Evolutionary conservation across 1,140 invertebrate species (phyloP).

Genomic region (Tribolium castaneum): DNA sequence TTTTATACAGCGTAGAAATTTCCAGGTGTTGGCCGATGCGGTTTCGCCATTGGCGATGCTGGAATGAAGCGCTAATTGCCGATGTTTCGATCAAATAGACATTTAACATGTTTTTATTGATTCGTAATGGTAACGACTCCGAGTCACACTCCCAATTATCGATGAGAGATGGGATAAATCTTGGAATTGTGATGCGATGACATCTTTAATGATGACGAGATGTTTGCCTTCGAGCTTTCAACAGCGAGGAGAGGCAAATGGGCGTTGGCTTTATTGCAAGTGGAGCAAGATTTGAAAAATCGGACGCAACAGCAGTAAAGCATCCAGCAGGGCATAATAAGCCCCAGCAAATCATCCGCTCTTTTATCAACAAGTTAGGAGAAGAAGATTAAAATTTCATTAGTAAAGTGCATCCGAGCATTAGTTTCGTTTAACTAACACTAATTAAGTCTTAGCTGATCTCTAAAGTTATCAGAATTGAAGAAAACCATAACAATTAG

Average conservation of each 20-base stretch:
- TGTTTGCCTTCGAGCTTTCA: neutral
- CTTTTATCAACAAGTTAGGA: no score
- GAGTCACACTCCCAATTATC: conserved; percentile 5
- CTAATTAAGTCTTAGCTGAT: no score
- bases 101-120: conserved; percentile 25
- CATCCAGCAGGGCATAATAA: neutral
- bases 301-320: neutral
- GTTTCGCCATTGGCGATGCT: conserved; percentile 9
- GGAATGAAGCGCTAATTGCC: neutral
- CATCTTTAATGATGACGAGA: conserved; percentile 2
- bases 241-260: neutral
- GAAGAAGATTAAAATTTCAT: no score
- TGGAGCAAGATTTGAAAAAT: neutral
- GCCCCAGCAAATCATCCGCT: neutral
- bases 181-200: conserved; percentile 4
- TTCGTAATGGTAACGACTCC: conserved; percentile 10
- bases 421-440: no score
- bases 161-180: neutral
- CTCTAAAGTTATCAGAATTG: no score
- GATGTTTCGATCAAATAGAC: conserved; percentile 13
- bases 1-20: conserved; percentile 27
- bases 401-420: no score
- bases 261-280: neutral
- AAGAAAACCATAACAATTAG: no score
- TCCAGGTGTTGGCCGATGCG: conserved; percentile 6